Conservation (phyloP, 2,113 vertebrate genomes). For the Gadus macrocephalus region DNA sequence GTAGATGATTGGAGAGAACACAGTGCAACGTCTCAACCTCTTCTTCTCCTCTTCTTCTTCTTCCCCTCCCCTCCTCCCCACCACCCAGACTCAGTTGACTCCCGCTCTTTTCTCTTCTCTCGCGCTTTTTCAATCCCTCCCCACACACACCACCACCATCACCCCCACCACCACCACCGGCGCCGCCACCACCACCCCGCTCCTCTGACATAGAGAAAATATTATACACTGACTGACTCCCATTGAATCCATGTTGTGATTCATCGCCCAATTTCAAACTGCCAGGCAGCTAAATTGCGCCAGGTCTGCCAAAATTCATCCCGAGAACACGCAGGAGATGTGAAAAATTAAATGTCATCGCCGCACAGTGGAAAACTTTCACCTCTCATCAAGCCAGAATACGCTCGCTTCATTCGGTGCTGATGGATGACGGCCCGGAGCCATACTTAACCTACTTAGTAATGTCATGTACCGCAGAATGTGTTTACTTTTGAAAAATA, state of each 20-base stretch:
- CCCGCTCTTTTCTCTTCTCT: constrained; percentile 25
- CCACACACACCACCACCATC: constrained; percentile 42
- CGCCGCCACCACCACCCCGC: constrained; percentile 49
- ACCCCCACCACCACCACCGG: constrained; percentile 51
- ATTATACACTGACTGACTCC: constrained; percentile 99
- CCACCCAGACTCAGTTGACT: constrained; percentile 54
- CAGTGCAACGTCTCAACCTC: constrained; percentile 75
- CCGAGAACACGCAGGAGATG: constrained; percentile 99
- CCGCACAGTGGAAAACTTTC: constrained; percentile 99
- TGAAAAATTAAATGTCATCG: constrained; percentile 99
- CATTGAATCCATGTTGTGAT: constrained; percentile 99
- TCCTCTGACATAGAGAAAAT: constrained; percentile 98
- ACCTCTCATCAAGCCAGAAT: constrained; percentile 93
- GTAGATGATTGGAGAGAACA: constrained; percentile 80
- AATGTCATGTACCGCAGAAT: constrained; percentile 99
- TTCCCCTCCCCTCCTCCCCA: constrained; percentile 18
- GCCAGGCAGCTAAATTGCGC: constrained; percentile 99
- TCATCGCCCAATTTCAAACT: constrained; percentile 99
- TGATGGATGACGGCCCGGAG: constrained; percentile 98
- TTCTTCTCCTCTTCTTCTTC: constrained; percentile 1
- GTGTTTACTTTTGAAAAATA: constrained; percentile 99
- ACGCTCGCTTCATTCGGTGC: constrained; percentile 95
- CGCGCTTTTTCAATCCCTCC: constrained; percentile 4
- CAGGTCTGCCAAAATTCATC: constrained; percentile 99
- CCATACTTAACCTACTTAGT: constrained; percentile 99